These are phyloP conservation scores for Scelioninae gen. 1 DNA, from an alignment of 2,888 invertebrate species.

Conservation along the genomic window DNA sequence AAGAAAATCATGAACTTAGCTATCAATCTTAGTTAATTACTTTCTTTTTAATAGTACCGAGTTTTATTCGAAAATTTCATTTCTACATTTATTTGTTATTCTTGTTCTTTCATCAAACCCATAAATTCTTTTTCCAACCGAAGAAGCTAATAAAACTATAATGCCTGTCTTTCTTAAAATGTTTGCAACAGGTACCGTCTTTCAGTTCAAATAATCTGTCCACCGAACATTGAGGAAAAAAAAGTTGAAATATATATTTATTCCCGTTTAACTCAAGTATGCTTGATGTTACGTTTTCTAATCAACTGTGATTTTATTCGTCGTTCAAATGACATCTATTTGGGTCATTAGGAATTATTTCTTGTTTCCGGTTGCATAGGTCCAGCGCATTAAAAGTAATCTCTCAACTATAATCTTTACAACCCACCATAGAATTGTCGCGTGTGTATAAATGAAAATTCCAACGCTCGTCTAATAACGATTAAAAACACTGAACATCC, in stretches of 20 bases:
- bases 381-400: not conserved
- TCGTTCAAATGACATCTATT: not conserved
- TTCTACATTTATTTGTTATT: no score
- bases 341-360: not conserved
- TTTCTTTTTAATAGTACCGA: no score
- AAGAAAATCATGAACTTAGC: no score
- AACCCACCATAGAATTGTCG: not conserved
- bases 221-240: not conserved
- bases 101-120: no score
- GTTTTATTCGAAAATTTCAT: no score
- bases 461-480: constrained; percentile 13
- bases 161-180: not conserved
- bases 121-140: not conserved
- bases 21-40: no score
- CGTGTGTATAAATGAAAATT: constrained; percentile 15
- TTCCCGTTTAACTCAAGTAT: not conserved
- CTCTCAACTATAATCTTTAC: not conserved
- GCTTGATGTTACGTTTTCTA: not conserved
- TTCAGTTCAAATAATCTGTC: not conserved
- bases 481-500: constrained; percentile 22
- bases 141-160: not conserved
- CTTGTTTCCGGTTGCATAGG: not conserved
- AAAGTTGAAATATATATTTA: not conserved
- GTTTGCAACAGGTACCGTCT: not conserved
- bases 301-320: not conserved